A percentile compares a stretch with the other conserved stretches of the same genome.
phyloP scores from a whole-genome alignment of 2,113 vertebrate species.

The Otis tarda region DNA sequence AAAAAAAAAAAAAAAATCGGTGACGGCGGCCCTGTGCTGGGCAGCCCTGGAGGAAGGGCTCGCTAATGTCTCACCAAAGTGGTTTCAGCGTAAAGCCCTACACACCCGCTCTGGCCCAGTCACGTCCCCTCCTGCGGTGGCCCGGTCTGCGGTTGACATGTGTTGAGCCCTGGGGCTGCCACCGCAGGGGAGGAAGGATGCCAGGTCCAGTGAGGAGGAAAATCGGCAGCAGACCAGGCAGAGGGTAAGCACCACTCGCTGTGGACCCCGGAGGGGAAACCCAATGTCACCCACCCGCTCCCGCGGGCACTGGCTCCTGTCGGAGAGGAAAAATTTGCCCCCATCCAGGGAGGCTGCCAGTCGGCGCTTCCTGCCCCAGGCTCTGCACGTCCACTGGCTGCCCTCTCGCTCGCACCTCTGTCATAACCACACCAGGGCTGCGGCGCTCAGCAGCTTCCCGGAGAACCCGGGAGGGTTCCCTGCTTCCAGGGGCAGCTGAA shows the following conservation, averaged over 20 bases:
- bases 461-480: not conserved
- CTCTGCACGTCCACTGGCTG: not conserved
- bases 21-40: not conserved
- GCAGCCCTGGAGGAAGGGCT: not conserved
- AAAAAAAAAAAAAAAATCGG: not conserved
- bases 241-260: not conserved
- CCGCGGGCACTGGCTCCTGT: not conserved
- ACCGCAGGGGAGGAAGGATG: not conserved
- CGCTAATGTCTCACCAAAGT: not conserved
- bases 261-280: not conserved
- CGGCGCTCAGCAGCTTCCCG: not conserved
- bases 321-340: not conserved
- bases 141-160: not conserved
- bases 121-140: not conserved
- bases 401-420: not conserved
- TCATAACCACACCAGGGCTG: not conserved
- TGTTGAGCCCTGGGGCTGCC: not conserved
- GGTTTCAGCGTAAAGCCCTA: not conserved
- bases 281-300: not conserved
- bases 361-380: not conserved
- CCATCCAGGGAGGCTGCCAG: not conserved
- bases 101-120: rapidly evolving
- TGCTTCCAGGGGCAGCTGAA: not conserved
- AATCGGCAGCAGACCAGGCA: not conserved
- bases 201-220: not conserved